Percentiles rank a stretch among this genome's conserved stretches.
phyloP scores from a whole-genome alignment of 2,888 invertebrate species.

The Chironomus tentans region DNA sequence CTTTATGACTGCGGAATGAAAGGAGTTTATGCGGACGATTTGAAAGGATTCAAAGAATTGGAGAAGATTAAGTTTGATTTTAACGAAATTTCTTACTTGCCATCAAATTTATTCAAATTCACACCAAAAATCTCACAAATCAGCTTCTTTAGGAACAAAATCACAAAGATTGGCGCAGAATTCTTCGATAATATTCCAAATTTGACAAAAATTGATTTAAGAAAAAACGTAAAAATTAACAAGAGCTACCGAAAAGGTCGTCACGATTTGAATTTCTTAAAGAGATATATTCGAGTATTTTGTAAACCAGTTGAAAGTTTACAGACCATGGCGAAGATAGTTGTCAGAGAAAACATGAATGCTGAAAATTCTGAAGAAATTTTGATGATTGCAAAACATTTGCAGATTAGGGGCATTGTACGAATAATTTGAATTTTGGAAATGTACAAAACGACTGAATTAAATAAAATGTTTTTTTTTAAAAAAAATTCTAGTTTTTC shows the following conservation, averaged over 20 bases:
- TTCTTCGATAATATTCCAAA: neutral
- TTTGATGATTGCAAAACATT: no score
- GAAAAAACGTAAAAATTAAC: neutral
- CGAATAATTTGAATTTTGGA: no score
- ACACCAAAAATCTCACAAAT: neutral
- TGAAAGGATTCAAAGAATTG: neutral
- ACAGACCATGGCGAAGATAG: no score
- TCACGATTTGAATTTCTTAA: no score
- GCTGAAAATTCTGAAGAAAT: no score
- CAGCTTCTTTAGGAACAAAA: neutral
- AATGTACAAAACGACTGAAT: no score
- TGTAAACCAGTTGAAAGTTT: no score
- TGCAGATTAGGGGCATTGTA: no score
- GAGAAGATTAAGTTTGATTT: neutral
- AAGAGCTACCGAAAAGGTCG: neutral
- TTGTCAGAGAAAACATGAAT: no score
- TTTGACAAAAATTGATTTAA: neutral
- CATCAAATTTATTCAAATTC: neutral
- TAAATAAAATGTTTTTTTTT: no score
- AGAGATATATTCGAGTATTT: no score
- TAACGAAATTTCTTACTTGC: neutral
- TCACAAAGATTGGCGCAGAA: neutral
- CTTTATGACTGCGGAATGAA: neutral
- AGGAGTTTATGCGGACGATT: neutral
- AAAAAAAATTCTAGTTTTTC: no score